Evolutionary conservation across 2,888 invertebrate genomes (phyloP), one percentile per base, ranked within the genome.

Genomic region (Cosmia pyralina): DNA sequence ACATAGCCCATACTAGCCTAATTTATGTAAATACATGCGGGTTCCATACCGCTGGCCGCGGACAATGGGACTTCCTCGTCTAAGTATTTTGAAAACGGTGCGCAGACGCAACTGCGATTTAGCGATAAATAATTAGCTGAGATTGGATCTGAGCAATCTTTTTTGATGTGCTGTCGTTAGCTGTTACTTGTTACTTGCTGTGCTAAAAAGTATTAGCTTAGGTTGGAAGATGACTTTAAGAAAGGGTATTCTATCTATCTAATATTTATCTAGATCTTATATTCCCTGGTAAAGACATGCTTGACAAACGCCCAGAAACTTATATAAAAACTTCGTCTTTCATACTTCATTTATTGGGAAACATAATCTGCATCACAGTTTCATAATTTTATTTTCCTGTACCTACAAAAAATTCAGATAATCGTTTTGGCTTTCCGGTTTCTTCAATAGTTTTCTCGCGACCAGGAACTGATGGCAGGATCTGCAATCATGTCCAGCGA

Each of bases 11-110:
- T 76, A 59, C 55, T 66, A 74, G 63, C 38, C 76, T 76, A 84
- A 86, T 82, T 81, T 82, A 84, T 82, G 81, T 82, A 85, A 82
- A 86, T 77, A 82, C 81, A 75, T 69, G 68, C 53, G 28, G 59
- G 85, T 92, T 92, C 89, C 92, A 86, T 84, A 85, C 87, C 84
- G 88, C 69, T 91, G 90, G 62, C 50, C 80, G 59, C 52, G 77
- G 69, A 92, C 92, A 92, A 91, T 90, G 72, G 79, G 66, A 55
- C 77, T 88, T 87, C 87, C 83, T 87, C 44, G 73, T 82, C 62
- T 81, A 83, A 80, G 74, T 79, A 77, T 82, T 83, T 87, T 83
- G 81, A 81, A 71, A 81, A 78, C 70, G 60, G 59, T 79, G 69
- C 67, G 63, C 57, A 52, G 53, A 73, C 69, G 78, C 79, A 75